A percentile compares a stretch with the other conserved stretches of the same genome.
Evolutionary conservation across 2,113 vertebrate species (phyloP).

Genomic region (Plecturocebus donacophilus): DNA sequence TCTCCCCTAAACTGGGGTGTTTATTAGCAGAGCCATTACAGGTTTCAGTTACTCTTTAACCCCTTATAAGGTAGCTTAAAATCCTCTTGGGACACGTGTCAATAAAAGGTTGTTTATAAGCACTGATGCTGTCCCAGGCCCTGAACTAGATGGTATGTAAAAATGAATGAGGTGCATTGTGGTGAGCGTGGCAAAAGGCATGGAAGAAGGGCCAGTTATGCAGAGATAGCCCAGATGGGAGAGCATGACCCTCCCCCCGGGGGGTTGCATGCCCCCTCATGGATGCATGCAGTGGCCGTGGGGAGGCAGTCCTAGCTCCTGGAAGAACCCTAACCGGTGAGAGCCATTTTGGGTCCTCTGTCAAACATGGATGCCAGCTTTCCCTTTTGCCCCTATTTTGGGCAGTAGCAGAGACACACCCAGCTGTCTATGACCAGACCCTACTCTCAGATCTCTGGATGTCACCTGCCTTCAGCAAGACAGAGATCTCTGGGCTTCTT

Average conservation of each 20-base stretch:
- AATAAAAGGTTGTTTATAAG: fast-evolving
- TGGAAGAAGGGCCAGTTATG: fast-evolving
- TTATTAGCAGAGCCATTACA: not conserved
- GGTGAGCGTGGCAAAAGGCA: fast-evolving
- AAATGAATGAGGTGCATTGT: fast-evolving
- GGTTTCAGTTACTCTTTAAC: not conserved
- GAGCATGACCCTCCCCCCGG: fast-evolving
- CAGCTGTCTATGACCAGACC: fast-evolving
- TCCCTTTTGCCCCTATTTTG: not conserved
- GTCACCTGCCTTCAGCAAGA: not conserved
- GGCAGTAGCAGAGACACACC: fast-evolving
- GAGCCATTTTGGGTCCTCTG: fast-evolving
- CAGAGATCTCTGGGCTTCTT: not conserved
- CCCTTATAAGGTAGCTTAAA: not conserved
- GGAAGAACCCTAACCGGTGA: fast-evolving
- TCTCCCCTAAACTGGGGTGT: not conserved
- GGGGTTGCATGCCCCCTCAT: fast-evolving
- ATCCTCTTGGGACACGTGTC: fast-evolving
- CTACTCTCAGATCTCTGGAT: fast-evolving
- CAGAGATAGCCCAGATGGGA: fast-evolving
- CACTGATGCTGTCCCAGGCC: fast-evolving
- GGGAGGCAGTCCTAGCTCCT: fast-evolving
- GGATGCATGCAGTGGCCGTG: fast-evolving
- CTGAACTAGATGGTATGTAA: fast-evolving
- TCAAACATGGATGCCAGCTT: fast-evolving